Conservation (phyloP, 2,797 vertebrate species). For the Melanotaenia trifasciata region DNA sequence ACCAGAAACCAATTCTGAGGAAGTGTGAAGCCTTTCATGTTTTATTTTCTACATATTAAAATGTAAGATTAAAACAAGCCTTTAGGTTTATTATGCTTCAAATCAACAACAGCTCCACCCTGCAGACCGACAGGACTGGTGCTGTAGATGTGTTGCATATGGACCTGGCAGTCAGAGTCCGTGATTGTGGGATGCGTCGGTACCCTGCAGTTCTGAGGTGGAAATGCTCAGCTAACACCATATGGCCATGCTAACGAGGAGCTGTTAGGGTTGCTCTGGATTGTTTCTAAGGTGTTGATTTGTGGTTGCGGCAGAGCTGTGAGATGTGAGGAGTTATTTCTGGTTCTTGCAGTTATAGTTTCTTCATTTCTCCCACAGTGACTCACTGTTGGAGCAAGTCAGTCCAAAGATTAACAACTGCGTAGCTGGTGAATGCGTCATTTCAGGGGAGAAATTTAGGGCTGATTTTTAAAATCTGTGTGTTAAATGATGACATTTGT, state of each 20-base stretch:
- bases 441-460: neutral
- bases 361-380: slow-evolving; percentile 2
- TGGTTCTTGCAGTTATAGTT: slow-evolving; percentile 15
- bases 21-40: no score
- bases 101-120: no score
- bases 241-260: slow-evolving; percentile 2
- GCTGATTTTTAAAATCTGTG: neutral
- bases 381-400: neutral
- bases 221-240: neutral
- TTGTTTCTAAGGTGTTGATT: slow-evolving; percentile 9
- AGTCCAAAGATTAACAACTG: neutral
- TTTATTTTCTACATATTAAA: no score
- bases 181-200: neutral
- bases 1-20: no score
- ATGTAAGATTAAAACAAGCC: no score
- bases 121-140: no score
- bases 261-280: neutral
- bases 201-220: neutral
- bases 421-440: neutral
- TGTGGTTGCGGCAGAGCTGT: slow-evolving; percentile 18
- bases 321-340: slow-evolving; percentile 21
- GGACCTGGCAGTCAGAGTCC: no score
- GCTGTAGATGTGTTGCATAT: no score
- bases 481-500: no score
- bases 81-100: neutral